Conservation (phyloP, 2,113 vertebrate species). For the Connochaetes taurinus region DNA sequence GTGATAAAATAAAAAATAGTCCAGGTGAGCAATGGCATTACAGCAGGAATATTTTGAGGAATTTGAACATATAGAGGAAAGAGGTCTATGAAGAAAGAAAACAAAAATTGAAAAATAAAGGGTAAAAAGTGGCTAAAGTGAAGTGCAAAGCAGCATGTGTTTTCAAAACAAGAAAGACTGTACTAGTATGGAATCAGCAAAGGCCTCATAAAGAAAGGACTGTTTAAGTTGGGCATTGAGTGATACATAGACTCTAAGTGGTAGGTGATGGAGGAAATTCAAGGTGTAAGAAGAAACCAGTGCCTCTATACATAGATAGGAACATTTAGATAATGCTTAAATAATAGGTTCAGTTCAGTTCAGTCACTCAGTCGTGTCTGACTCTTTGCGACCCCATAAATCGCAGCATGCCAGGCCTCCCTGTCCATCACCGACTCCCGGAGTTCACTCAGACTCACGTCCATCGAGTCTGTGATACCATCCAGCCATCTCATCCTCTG, state of each 20-base stretch:
- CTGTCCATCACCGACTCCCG: too few relatives aligned
- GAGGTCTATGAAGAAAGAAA: neutral
- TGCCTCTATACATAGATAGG: neutral
- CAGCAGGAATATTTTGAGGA: neutral
- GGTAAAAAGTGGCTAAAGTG: neutral
- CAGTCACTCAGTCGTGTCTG: too few relatives aligned
- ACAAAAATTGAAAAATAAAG: neutral
- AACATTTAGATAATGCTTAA: neutral
- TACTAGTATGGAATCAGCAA: neutral
- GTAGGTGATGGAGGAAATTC: neutral
- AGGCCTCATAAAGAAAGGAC: neutral
- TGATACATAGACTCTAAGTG: neutral
- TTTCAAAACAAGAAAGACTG: neutral
- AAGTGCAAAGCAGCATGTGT: neutral
- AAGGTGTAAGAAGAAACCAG: neutral
- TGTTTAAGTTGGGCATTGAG: neutral
- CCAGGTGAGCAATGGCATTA: neutral
- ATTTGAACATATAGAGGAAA: neutral
- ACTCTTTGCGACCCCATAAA: too few relatives aligned
- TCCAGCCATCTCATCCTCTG: too few relatives aligned
- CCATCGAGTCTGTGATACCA: too few relatives aligned
- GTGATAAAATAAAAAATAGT: neutral
- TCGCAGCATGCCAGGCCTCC: too few relatives aligned
- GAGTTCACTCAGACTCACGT: too few relatives aligned
- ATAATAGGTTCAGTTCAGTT: neutral